Evolutionary conservation across 2,113 vertebrate species (phyloP).

Genomic region (Aegithalos caudatus): DNA sequence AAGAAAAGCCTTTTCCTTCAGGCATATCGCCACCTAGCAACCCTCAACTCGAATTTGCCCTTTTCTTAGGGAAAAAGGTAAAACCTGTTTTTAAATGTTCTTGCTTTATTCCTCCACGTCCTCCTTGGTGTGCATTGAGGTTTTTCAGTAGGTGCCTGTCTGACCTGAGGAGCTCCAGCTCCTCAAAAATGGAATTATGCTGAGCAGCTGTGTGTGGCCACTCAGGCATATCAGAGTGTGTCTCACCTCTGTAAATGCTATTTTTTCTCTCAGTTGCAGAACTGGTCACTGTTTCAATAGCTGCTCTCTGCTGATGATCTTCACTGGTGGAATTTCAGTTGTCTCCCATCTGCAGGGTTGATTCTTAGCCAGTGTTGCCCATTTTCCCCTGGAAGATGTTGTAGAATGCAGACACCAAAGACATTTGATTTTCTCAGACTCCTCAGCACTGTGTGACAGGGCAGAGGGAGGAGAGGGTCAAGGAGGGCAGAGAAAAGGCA

Average conservation of each 20-base stretch:
- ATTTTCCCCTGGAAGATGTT: background rate
- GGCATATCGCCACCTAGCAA: constrained; percentile 44
- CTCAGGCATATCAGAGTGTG: background rate
- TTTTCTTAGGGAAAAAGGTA: background rate
- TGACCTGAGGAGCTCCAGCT: background rate
- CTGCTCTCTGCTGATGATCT: background rate
- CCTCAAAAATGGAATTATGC: background rate
- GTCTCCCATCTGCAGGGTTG: fast-evolving
- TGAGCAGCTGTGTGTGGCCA: background rate
- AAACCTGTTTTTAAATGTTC: background rate
- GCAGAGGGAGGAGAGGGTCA: too few relatives aligned
- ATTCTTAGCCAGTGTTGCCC: fast-evolving
- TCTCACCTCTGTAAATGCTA: fast-evolving
- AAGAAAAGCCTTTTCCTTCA: background rate
- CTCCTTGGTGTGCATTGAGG: background rate
- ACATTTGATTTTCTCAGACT: background rate
- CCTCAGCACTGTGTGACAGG: background rate
- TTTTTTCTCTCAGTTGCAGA: background rate
- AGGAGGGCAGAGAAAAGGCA: background rate
- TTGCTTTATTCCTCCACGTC: background rate
- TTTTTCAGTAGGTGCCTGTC: background rate
- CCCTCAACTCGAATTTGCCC: background rate
- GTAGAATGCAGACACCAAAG: background rate
- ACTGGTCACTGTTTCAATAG: background rate
- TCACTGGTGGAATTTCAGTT: background rate